Base-by-base conservation (phyloP, 2,113 vertebrate species). In the Nansenia antarctica region DNA sequence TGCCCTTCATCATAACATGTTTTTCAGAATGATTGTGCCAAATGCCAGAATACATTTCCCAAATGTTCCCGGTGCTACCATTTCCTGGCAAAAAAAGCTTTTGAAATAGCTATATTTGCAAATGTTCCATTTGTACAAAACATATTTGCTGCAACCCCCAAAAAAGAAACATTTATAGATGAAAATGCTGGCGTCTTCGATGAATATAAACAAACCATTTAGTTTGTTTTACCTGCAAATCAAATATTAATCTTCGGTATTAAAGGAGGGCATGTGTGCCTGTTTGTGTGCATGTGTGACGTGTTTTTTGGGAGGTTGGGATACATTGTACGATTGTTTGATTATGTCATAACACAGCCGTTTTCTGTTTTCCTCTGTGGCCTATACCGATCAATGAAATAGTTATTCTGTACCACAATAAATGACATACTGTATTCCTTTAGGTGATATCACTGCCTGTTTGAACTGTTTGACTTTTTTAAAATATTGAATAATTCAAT, bases 41-140 rank as follows among this genome's bases (percentile, higher is more conserved):
- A 54, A 34, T 11, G 14, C 29, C 37, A 55, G 39, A 68, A 20
- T 32, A 6, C 14, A 59, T 55, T 61, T 31, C 9, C 31, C 14
- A 18, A n/a, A 42, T 42, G 14, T 15, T 5, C 39, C 12, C 12
- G 12, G 39, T 42, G 39, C 39, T 42, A 42, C 39, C 39, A 3
- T 42, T 18, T 5, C 3, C 6, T 18, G 39, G 14, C 39, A 42
- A 18, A 4, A 47, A 9, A 30, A 62, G 63, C 3, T 14, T 26
- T 62, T 35, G 0, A 9, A 14, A 22, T 37, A 35, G 9, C 5
- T 72, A 68, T 78, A 45, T 63, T 27, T 62, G n/a, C 27, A 5
- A 12, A 11, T 73, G n/a, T n/a, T n/a, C 39, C 73, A 60, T 78
- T 68, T 52, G 29, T 32, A 32, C 69, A 80, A 83, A 81, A 26